A percentile compares a stretch with the other conserved stretches of the same genome.
phyloP scores from a whole-genome alignment of 2,888 invertebrate species.

The Gastrophysa polygoni region DNA sequence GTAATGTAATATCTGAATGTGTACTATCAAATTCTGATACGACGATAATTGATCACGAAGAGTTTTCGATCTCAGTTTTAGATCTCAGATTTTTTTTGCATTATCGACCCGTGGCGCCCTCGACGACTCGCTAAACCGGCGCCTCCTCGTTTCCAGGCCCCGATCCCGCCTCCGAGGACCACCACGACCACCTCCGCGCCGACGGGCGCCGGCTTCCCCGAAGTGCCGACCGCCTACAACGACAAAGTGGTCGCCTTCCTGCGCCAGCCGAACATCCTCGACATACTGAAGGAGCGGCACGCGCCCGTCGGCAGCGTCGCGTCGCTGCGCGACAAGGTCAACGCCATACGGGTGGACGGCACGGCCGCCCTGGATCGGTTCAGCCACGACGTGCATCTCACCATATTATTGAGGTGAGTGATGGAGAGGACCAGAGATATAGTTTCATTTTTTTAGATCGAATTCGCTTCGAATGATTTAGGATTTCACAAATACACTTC shows the following conservation, averaged over 20 bases:
- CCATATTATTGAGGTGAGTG: constrained; percentile 86
- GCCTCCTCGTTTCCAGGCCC: constrained; percentile 63
- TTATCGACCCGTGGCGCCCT: no score
- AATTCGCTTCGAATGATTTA: neutral
- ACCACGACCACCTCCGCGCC: constrained; percentile 56
- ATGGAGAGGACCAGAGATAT: no score
- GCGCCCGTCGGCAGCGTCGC: constrained; percentile 73
- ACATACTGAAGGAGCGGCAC: constrained; percentile 85
- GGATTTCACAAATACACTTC: neutral
- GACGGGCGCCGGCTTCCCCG: constrained; percentile 58
- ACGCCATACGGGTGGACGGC: constrained; percentile 88
- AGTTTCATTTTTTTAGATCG: no score
- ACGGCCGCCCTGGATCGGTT: constrained; percentile 81
- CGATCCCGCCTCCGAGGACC: constrained; percentile 77
- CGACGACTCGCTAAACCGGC: neutral
- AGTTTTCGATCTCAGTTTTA: no score
- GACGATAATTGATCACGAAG: no score
- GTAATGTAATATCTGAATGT: no score
- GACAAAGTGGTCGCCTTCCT: constrained; percentile 97
- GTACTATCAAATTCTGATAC: no score
- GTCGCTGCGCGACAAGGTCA: constrained; percentile 83
- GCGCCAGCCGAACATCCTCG: constrained; percentile 91
- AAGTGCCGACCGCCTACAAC: constrained; percentile 90
- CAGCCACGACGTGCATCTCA: constrained; percentile 93
- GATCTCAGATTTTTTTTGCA: no score